Conservation (phyloP, 2,888 invertebrate species). For the Nesidiocoris tenuis region DNA sequence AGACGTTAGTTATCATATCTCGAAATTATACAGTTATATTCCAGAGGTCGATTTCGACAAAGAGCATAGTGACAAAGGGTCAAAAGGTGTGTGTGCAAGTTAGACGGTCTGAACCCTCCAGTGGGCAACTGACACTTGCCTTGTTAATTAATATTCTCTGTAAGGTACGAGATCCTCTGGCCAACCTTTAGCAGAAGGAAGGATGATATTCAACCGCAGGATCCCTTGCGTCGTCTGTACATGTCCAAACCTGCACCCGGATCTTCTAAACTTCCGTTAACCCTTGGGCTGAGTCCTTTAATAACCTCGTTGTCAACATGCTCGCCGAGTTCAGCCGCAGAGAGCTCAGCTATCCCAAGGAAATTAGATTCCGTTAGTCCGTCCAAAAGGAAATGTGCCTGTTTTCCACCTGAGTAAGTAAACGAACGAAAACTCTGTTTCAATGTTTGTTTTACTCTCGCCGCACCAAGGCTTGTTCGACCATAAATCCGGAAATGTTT, state of each 20-base stretch:
- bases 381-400: background rate
- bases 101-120: background rate
- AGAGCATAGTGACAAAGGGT: background rate
- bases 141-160: background rate
- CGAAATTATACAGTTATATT: too few relatives aligned
- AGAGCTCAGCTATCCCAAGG: background rate
- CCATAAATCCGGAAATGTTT: too few relatives aligned
- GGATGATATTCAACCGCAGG: background rate
- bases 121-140: background rate
- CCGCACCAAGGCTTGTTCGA: too few relatives aligned
- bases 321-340: background rate
- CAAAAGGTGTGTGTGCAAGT: background rate
- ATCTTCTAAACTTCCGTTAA: background rate
- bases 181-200: background rate
- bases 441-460: too few relatives aligned
- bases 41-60: background rate
- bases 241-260: background rate
- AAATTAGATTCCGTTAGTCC: background rate
- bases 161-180: too few relatives aligned
- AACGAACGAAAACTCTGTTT: too few relatives aligned
- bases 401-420: background rate
- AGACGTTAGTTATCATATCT: too few relatives aligned
- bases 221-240: background rate
- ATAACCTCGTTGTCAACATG: background rate
- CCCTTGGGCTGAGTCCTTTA: background rate